Evolutionary conservation across 2,113 vertebrate genomes (phyloP), one percentile per base, ranked within the genome.

Genomic region (Peromyscus leucopus): DNA sequence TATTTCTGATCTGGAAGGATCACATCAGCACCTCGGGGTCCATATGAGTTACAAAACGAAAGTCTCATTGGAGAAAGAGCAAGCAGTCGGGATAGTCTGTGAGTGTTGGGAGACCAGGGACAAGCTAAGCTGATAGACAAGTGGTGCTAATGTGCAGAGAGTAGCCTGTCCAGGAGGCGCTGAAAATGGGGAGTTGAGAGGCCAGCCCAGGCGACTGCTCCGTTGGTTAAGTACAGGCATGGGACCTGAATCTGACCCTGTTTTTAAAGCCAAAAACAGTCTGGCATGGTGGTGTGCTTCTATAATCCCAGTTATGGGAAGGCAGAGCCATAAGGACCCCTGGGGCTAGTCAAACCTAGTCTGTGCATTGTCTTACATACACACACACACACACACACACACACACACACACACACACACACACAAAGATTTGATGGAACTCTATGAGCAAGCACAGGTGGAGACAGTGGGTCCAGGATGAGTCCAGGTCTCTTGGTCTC

Each of bases 1-100:
- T n/a, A 19, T 67, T 89, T 89, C 87, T 89, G 33, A 42, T 93
- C 67, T 12, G 42, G 75, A 91, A 94, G 72, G 87, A 46, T 93
- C 36, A 33, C 33, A 5, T 24, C 48, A 80, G 22, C 16, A 33
- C 4, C 17, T 26, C 28, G 1, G 17, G 11, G 82, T 36, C 46
- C 71, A 48, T n/a, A 42, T 46, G 79, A 6, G 46, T 65, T 12
- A 55, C 59, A 24, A 51, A 84, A 65, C 4, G 2, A 4, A 86
- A 46, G 7, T 21, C 17, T 39, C 51, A 2, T 17, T 42, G 39
- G 39, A 83, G 76, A 31, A 61, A 57, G 42, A 59, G 46, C 36
- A 39, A 63, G 19, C 46, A 28, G 12, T 22, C 9, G 42, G 67
- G 78, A 67, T 65, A 48, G 5, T 26, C 83, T 9, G 22, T 6